Base-by-base conservation (phyloP, 2,113 vertebrate genomes). In the Scomber scombrus region DNA sequence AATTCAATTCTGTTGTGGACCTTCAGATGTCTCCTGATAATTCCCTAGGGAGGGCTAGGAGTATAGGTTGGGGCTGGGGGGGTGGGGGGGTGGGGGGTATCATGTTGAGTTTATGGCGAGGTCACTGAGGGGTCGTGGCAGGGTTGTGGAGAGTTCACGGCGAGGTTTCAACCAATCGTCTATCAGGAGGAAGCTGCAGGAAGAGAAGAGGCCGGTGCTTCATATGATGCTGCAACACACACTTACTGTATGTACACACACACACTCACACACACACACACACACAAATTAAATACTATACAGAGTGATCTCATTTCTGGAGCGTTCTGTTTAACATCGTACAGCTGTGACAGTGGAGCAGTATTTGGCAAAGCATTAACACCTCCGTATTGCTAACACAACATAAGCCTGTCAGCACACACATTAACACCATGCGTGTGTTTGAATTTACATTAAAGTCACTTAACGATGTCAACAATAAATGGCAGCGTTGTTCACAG, bases 351-450 rank as follows among this genome's bases (percentile, higher is more conserved):
- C 11, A 54, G 60, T 23, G 13, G 15, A 26, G 23, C 23, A 29
- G 29, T 56, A 45, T 60, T 76, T 60, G 45, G 64, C 26, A 58
- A 52, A 64, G 46, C 21, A 45, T 78, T 68, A 55, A 80, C 63
- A 43, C 76, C 58, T 69, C 16, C 2, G 18, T 62, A 67, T 34
- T 19, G n/a, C 34, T 51, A 69, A 76, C 51, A 61, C 18, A 68
- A 51, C 74, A 78, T 43, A 29, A 49, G 26, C 63, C 79, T 85
- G 62, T 82, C 82, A 80, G 18, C 57, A 0, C 9, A 14, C 23
- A 65, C 34, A 55, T 78, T 69, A 43, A 71, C 75, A 65, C 23
- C 51, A 19, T 45, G 64, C 18, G 46, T 61, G 77, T 77, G 56
- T 68, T 43, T 62, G 43, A 56, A 5, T 57, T 34, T 14, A 23